phyloP scores from a whole-genome alignment of 1,140 invertebrate genomes.

The Drosophila kohkoa region DNA sequence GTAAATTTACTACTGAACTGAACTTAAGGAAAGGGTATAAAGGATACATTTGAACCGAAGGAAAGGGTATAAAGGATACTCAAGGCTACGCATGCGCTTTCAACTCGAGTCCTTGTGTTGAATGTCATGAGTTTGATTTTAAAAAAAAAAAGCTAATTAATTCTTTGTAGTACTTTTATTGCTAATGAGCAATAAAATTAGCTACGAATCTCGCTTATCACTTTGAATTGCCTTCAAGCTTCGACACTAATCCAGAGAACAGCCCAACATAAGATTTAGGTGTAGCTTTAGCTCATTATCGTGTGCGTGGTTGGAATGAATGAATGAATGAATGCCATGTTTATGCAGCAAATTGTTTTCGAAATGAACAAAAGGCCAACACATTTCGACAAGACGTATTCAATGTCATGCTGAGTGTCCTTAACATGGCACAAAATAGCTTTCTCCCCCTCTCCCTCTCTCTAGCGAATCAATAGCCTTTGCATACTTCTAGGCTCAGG shows the following conservation, averaged over 20 bases:
- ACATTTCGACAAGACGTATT: conserved; percentile 18
- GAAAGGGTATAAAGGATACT: conserved; percentile 1
- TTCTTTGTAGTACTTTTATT: not conserved
- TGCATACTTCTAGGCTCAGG: conserved; percentile 41
- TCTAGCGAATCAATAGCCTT: conserved; percentile 32
- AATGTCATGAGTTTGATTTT: conserved; percentile 25
- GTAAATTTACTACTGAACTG: not conserved
- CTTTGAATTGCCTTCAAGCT: not conserved
- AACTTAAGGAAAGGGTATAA: not conserved
- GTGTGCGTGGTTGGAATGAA: not conserved
- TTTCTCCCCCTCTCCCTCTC: not conserved
- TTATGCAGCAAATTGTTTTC: conserved; percentile 12
- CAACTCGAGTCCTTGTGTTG: conserved; percentile 14
- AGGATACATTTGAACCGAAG: not conserved
- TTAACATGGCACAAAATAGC: conserved; percentile 25
- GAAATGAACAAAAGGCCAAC: conserved; percentile 16
- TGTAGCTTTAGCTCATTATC: conserved; percentile 10
- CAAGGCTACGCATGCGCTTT: conserved; percentile 50
- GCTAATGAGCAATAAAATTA: not conserved
- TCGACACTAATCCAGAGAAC: conserved; percentile 4
- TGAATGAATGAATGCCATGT: conserved; percentile 14
- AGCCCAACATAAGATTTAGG: not conserved
- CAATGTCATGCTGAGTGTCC: conserved; percentile 44
- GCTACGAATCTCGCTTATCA: not conserved
- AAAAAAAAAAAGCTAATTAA: not conserved